Conservation (phyloP, 2,797 vertebrate genomes). For the Trichosurus vulpecula region DNA sequence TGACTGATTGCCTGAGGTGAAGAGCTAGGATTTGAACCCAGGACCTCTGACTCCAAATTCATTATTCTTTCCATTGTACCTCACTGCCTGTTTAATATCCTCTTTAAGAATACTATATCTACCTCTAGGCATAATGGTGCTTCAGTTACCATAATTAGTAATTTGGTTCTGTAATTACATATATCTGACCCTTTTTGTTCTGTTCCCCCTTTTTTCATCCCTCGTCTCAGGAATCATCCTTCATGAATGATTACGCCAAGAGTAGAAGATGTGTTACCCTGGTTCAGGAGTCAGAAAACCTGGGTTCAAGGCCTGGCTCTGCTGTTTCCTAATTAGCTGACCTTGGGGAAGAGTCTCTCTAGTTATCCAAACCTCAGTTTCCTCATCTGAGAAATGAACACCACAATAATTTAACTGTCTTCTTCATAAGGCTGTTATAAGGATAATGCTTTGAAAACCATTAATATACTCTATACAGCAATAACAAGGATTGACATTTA, state of each 20-base stretch:
- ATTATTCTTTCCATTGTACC: neutral
- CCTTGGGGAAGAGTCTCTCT: neutral
- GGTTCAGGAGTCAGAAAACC: neutral
- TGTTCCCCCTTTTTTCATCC: neutral
- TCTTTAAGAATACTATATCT: neutral
- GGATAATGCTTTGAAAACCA: neutral
- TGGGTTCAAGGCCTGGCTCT: neutral
- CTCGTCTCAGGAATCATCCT: neutral
- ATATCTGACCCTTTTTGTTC: neutral
- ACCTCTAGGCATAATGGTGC: neutral
- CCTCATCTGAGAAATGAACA: neutral
- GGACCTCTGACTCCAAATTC: neutral
- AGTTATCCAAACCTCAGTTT: conserved; percentile 32
- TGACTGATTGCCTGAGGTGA: neutral
- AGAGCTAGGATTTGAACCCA: neutral
- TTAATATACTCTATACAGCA: neutral
- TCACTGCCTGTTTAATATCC: neutral
- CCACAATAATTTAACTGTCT: neutral
- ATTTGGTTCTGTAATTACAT: neutral
- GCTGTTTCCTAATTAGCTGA: conserved; percentile 1
- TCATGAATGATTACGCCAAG: neutral
- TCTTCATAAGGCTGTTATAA: neutral
- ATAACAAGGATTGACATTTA: neutral
- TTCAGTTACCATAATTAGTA: neutral
- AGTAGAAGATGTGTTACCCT: neutral